These are phyloP conservation scores for Odontothrips loti DNA, from an alignment of 2,888 invertebrate genomes.

Conservation along the genomic window DNA sequence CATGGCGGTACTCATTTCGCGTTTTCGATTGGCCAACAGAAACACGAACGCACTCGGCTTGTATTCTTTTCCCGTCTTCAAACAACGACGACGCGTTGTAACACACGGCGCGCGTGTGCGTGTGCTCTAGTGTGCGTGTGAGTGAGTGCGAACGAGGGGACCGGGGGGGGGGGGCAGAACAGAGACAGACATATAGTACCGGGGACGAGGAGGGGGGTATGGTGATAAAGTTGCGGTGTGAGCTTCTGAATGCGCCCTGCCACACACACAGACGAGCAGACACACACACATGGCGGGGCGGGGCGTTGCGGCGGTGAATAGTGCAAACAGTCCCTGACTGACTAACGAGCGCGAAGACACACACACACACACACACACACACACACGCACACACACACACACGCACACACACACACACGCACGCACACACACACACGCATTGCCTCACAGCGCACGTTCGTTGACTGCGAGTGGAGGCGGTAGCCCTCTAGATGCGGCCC, in stretches of 20 bases:
- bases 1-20: not conserved
- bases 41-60: not conserved
- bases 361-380: not conserved
- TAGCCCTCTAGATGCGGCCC: too few relatives aligned
- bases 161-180: not conserved
- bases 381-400: not conserved
- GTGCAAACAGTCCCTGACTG: conserved; percentile 8
- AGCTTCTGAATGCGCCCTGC: too few relatives aligned
- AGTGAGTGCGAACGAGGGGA: not conserved
- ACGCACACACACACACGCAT: not conserved
- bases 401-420: not conserved
- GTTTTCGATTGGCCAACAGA: not conserved
- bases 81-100: not conserved
- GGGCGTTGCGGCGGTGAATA: not conserved
- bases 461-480: too few relatives aligned
- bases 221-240: too few relatives aligned
- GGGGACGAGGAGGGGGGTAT: too few relatives aligned
- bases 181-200: not conserved
- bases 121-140: not conserved
- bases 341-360: not conserved
- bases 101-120: not conserved
- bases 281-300: not conserved
- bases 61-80: not conserved
- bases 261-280: too few relatives aligned
- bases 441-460: not conserved